A percentile compares a stretch with the other conserved stretches of the same genome.
Conservation (phyloP, 1,140 invertebrate genomes). For the Drosophila arizonae region DNA sequence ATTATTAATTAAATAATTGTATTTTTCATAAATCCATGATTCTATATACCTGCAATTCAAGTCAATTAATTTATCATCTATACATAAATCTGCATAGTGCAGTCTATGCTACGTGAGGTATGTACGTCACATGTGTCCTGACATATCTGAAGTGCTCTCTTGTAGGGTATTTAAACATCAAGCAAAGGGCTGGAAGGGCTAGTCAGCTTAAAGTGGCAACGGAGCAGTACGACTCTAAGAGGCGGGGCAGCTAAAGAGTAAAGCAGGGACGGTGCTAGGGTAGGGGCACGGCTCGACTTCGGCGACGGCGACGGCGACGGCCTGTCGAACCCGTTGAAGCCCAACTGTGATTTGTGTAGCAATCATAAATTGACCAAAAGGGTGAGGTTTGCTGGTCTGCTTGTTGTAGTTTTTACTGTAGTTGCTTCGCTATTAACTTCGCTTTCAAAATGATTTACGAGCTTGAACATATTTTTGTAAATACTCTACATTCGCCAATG, state of each 20-base stretch:
- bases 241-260: not conserved
- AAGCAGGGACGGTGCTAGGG: not conserved
- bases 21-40: too few relatives aligned
- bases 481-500: conserved; percentile 2
- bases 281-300: conserved; percentile 7
- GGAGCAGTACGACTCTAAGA: not conserved
- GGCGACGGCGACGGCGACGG: conserved; percentile 15
- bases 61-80: too few relatives aligned
- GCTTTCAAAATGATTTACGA: conserved; percentile 58
- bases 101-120: too few relatives aligned
- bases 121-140: too few relatives aligned
- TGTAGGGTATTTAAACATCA: not conserved
- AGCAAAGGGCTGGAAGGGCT: conserved; percentile 18
- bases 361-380: conserved; percentile 67
- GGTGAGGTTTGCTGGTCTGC: conserved; percentile 40
- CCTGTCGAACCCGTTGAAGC: conserved; percentile 47
- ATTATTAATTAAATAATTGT: too few relatives aligned
- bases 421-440: conserved; percentile 55
- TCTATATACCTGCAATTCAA: too few relatives aligned
- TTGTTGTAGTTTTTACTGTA: conserved; percentile 31
- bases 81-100: too few relatives aligned
- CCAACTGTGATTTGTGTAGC: conserved; percentile 67
- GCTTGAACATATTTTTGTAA: conserved; percentile 3
- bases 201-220: conserved; percentile 13
- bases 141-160: too few relatives aligned